Evolutionary conservation across 2,888 invertebrate genomes (phyloP), one percentile per base, ranked within the genome.

Genomic region (Trissolcus brochymenae): DNA sequence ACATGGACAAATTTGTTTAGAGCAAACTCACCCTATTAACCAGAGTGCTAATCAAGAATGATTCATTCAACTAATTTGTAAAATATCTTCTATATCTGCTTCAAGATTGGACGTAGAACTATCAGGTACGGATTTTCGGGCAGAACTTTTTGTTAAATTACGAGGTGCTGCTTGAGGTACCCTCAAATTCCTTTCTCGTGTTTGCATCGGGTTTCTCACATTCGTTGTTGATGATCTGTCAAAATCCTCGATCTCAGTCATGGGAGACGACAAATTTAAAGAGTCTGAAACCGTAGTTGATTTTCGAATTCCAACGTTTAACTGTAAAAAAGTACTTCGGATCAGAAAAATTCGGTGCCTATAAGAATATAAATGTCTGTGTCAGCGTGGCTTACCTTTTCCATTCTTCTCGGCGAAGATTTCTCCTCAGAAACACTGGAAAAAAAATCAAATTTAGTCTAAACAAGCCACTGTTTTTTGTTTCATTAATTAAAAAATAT

Each of bases 341-440:
- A 46, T 14, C 14, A 7, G 2, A 7, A 13, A 46, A 14, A 50
- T 14, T 7, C n/a, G 4, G 4, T 17, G 13, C 1, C 50, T 3
- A 17, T 50, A 4, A 17, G 16, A 17, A 13, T 43, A 7, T 7
- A 13, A 14, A 40, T 59, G 49, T 61, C 11, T 60, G 14, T 17
- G 2, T 19, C 19, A 60, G 29, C 6, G 4, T 16, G 7, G 11
- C 35, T 60, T 40, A 71, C 71, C 71, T 56, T 25, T 46, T 56
- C 53, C 35, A 21, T 35, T 78, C 80, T 7, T 75, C 70, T 41
- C 51, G 67, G 17, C 85, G 85, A 76, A 87, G 88, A 11, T 88
- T 78, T 89, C 68, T 91, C 90, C 76, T 91, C 90, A 81, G 90
- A 91, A 78, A 90, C 90, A 82, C 91, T 91, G 88, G n/a, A n/a